Percentiles rank a stretch among this genome's conserved stretches.
Evolutionary conservation across 1,140 invertebrate genomes (phyloP).

Genomic region (Dendroctonus ponderosae): DNA sequence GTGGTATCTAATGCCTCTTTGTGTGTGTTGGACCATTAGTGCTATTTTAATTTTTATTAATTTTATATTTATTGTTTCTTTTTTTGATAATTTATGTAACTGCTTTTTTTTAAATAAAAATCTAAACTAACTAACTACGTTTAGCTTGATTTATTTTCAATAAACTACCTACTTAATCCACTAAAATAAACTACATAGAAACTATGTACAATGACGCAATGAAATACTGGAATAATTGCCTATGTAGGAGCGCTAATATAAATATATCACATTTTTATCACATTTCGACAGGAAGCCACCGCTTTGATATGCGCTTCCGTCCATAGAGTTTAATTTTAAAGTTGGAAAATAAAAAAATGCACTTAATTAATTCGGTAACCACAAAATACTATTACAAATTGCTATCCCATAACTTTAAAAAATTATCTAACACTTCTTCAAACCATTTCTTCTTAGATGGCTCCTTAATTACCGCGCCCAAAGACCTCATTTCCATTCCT

Average conservation of each 20-base stretch:
- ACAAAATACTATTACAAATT: conserved; percentile 53
- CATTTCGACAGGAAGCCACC: not conserved
- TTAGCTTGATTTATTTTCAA: too few species aligned
- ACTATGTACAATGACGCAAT: not conserved
- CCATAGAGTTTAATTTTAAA: not conserved
- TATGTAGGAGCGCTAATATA: not conserved
- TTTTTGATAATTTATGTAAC: too few species aligned
- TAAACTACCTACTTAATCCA: too few species aligned
- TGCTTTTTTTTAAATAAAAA: too few species aligned
- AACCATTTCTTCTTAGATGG: conserved; percentile 72
- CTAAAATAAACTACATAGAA: too few species aligned
- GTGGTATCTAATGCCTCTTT: too few species aligned
- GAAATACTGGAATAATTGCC: conserved; percentile 1
- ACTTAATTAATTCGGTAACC: not conserved
- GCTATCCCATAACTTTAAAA: conserved; percentile 82
- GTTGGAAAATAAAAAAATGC: not conserved
- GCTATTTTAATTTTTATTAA: too few species aligned
- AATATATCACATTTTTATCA: not conserved
- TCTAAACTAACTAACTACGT: too few species aligned
- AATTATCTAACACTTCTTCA: conserved; percentile 82
- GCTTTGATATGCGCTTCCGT: not conserved
- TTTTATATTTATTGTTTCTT: too few species aligned
- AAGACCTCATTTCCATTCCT: conserved; percentile 73
- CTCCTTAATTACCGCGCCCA: conserved; percentile 74
- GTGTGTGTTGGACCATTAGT: too few species aligned